Percentiles rank a stretch among this genome's conserved stretches.
These are phyloP conservation scores for Dicrostonyx torquatus DNA, from an alignment of 2,797 vertebrate genomes.

Conservation along the genomic window DNA sequence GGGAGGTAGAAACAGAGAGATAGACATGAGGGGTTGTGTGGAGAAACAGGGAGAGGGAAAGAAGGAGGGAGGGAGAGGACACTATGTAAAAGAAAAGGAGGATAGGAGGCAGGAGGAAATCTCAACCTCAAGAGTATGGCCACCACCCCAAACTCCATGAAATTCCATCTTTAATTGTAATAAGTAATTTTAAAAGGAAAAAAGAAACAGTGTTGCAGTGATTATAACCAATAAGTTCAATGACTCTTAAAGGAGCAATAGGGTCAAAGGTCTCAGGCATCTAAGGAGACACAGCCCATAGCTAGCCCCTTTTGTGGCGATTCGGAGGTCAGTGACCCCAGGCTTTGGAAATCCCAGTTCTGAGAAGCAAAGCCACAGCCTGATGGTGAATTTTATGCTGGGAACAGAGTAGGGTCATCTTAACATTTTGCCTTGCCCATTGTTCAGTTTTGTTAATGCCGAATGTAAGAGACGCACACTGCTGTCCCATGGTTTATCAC, in stretches of 20 bases:
- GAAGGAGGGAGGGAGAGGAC: not conserved
- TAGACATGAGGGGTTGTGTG: not conserved
- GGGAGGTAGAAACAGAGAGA: not conserved
- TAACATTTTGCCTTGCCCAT: not conserved
- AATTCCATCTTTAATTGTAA: not conserved
- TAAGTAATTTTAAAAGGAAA: slow-evolving; percentile 20
- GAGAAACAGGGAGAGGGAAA: not conserved
- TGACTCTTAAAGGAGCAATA: not conserved
- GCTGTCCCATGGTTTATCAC: not conserved
- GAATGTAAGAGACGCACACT: not conserved
- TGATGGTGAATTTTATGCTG: not conserved
- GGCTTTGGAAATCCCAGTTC: not conserved
- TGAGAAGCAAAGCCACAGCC: not conserved
- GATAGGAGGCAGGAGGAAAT: not conserved
- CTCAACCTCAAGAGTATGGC: not conserved
- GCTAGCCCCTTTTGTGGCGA: not conserved
- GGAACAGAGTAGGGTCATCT: not conserved
- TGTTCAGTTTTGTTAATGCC: not conserved
- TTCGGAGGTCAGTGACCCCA: not conserved
- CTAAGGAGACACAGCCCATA: not conserved
- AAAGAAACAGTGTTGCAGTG: not conserved
- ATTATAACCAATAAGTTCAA: not conserved
- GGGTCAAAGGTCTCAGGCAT: not conserved
- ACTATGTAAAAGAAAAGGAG: not conserved
- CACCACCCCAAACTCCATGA: not conserved